These are phyloP conservation scores for Alloplasta piceator DNA, from an alignment of 2,888 invertebrate genomes.

Conservation along the genomic window DNA sequence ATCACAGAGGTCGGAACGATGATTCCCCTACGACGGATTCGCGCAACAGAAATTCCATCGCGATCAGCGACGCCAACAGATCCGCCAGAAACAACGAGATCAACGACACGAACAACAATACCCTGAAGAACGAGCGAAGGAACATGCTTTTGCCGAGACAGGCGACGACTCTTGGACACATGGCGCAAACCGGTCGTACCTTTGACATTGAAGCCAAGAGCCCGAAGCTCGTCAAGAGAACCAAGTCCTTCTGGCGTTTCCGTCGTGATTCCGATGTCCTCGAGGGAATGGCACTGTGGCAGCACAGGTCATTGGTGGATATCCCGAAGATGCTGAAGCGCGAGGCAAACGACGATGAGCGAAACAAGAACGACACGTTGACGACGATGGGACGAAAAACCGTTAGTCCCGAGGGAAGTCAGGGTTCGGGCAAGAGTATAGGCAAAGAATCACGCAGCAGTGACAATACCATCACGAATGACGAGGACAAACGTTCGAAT, in stretches of 20 bases:
- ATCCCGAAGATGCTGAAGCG: constrained; percentile 86
- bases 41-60: constrained; percentile 19
- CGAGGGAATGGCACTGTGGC: constrained; percentile 95
- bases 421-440: constrained; percentile 59
- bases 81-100: constrained; percentile 67
- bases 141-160: constrained; percentile 84
- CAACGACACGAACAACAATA: constrained; percentile 80
- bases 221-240: constrained; percentile 88
- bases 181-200: constrained; percentile 75
- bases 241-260: constrained; percentile 94
- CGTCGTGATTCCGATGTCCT: constrained; percentile 90
- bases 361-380: constrained; percentile 78
- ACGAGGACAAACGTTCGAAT: constrained; percentile 53
- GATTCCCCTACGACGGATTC: constrained; percentile 64
- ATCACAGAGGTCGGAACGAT: constrained; percentile 66
- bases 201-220: constrained; percentile 85
- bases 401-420: constrained; percentile 80
- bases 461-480: constrained; percentile 79
- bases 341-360: constrained; percentile 84
- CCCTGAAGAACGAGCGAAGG: constrained; percentile 82
- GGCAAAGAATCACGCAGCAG: constrained; percentile 72
- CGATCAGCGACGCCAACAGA: constrained; percentile 2
- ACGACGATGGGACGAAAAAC: constrained; percentile 78
- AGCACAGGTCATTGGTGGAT: constrained; percentile 92
- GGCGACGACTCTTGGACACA: constrained; percentile 74